Conservation (phyloP, 2,113 vertebrate genomes). For the Natator depressus region DNA sequence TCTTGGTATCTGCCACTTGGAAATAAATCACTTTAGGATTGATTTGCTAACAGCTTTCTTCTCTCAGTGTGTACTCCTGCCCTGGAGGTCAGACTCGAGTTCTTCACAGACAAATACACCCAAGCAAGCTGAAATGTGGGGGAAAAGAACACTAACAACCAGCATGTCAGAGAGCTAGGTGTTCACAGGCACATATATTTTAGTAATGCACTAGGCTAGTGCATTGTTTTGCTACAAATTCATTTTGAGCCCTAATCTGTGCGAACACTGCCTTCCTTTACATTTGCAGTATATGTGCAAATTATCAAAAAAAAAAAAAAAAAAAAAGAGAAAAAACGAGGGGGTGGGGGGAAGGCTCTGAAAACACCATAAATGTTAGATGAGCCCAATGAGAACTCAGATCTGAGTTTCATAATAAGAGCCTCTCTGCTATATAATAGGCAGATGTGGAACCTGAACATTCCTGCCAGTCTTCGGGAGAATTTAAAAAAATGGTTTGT, state of each 20-base stretch:
- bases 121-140: constrained; percentile 37
- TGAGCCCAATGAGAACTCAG: neutral
- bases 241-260: neutral
- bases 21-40: constrained; percentile 87
- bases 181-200: neutral
- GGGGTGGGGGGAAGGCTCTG: neutral
- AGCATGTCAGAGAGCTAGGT: fast-evolving
- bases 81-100: constrained; percentile 68
- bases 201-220: neutral
- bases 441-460: neutral
- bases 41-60: constrained; percentile 82
- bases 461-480: neutral
- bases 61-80: constrained; percentile 64
- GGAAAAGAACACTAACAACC: neutral
- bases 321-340: no score
- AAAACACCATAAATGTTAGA: neutral
- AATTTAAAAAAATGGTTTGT: neutral
- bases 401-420: neutral
- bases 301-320: neutral
- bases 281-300: neutral
- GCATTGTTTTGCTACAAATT: neutral
- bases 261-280: neutral
- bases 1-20: constrained; percentile 80
- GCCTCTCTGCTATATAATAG: neutral
- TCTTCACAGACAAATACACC: constrained; percentile 58